Conservation (phyloP, 2,888 invertebrate genomes). For the Byasa hedistus region DNA sequence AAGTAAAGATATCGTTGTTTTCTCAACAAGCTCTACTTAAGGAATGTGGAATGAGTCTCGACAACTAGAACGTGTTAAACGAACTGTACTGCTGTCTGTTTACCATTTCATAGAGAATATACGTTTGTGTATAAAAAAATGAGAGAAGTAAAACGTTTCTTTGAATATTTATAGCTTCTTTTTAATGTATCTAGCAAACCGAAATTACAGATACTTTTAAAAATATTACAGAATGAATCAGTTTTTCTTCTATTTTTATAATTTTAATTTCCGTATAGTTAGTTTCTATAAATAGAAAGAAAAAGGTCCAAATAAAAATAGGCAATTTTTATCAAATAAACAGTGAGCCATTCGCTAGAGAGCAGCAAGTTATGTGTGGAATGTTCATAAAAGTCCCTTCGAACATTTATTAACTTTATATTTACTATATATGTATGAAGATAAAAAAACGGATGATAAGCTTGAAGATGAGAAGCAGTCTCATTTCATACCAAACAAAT, state of each 20-base stretch:
- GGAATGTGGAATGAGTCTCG: conserved; percentile 42
- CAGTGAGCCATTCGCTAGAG: not conserved
- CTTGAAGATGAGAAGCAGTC: no score
- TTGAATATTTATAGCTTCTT: conserved; percentile 10
- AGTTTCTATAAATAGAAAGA: no score
- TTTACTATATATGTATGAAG: no score
- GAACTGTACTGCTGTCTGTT: conserved; percentile 37
- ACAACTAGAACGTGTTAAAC: conserved; percentile 36
- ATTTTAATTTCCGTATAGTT: no score
- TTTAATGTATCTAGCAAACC: no score
- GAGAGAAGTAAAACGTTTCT: conserved; percentile 7
- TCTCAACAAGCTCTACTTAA: conserved; percentile 35
- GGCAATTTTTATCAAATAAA: not conserved
- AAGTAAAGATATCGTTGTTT: conserved; percentile 32
- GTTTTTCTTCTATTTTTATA: no score
- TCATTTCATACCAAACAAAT: no score
- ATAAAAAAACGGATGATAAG: no score
- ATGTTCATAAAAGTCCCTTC: not conserved
- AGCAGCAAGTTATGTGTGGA: not conserved
- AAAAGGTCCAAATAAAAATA: no score
- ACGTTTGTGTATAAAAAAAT: conserved; percentile 25
- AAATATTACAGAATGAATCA: no score
- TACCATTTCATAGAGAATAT: conserved; percentile 33
- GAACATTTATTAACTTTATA: not conserved
- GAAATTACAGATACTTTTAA: no score